A percentile compares a stretch with the other conserved stretches of the same genome.
These are phyloP conservation scores for Abrostola tripartita DNA, from an alignment of 2,888 invertebrate species.

Conservation along the genomic window DNA sequence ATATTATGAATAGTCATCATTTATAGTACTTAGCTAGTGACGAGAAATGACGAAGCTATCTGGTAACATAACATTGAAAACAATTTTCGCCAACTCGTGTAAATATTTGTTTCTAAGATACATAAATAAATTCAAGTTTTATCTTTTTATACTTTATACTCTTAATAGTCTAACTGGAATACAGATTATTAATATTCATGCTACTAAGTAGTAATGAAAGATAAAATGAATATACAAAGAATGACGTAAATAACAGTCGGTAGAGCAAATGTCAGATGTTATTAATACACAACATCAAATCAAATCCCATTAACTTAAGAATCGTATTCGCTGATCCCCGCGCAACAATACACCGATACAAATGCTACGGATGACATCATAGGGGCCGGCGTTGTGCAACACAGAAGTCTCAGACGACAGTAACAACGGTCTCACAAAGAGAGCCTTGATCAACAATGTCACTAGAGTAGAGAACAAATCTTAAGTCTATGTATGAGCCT, in stretches of 20 bases:
- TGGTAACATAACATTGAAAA: no score
- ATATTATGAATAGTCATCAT: no score
- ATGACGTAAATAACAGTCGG: neutral
- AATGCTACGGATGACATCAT: constrained; percentile 16
- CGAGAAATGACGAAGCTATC: no score
- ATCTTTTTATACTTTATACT: no score
- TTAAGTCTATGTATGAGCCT: constrained; percentile 17
- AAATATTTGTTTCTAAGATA: no score
- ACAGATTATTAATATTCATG: neutral
- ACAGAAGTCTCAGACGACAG: constrained; percentile 19
- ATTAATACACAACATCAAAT: neutral
- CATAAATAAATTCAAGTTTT: no score
- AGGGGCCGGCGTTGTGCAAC: constrained; percentile 18
- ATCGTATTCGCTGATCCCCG: neutral
- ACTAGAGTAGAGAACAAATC: constrained; percentile 28
- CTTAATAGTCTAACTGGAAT: no score
- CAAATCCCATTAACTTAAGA: neutral
- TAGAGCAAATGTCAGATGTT: constrained; percentile 4
- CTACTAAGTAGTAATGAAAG: neutral
- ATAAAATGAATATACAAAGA: neutral
- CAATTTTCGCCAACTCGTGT: no score
- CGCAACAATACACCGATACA: constrained; percentile 2
- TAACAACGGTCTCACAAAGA: constrained; percentile 22
- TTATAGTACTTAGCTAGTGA: no score
- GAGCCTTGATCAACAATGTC: constrained; percentile 17